Percentiles rank a stretch among this genome's conserved stretches.
Conservation (phyloP, 1,140 invertebrate species). For the Semibalanus balanoides region DNA sequence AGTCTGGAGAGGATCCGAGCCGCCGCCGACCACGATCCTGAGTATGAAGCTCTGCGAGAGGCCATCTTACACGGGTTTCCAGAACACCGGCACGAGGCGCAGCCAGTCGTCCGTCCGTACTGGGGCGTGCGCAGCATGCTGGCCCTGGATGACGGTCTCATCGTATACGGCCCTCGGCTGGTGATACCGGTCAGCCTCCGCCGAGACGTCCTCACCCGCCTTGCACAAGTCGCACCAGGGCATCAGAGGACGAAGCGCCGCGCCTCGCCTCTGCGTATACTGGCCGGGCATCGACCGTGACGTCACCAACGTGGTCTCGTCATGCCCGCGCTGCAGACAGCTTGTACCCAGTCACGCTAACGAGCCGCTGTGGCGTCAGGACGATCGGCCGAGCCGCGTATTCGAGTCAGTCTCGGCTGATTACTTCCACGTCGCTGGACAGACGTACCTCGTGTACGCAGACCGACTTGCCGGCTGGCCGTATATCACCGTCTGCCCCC, state of each 20-base stretch:
- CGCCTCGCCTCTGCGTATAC: slow-evolving; percentile 5
- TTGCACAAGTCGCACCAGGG: slow-evolving; percentile 7
- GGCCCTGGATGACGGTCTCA: slow-evolving; percentile 5
- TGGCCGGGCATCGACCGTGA: slow-evolving; percentile 8
- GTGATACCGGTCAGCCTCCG: slow-evolving; percentile 2
- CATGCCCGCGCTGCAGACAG: not conserved
- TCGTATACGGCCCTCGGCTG: slow-evolving; percentile 7
- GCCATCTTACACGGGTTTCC: slow-evolving; percentile 7
- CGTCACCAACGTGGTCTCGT: slow-evolving; percentile 4
- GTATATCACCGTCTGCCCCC: not conserved
- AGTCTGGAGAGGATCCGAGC: slow-evolving; percentile 5
- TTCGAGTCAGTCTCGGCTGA: slow-evolving; percentile 13
- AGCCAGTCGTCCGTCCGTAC: not conserved
- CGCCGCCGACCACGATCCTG: not conserved
- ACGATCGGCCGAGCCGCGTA: not conserved
- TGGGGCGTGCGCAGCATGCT: slow-evolving; percentile 6
- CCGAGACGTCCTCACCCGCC: slow-evolving; percentile 1
- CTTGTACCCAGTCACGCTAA: not conserved
- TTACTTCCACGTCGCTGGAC: slow-evolving; percentile 10
- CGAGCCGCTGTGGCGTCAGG: slow-evolving; percentile 6
- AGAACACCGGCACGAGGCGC: not conserved
- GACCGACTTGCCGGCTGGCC: slow-evolving; percentile 11
- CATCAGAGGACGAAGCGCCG: not conserved
- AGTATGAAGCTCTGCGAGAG: not conserved
- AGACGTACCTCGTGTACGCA: slow-evolving; percentile 8